Percentiles rank a stretch among this genome's conserved stretches.
Conservation (phyloP, 2,797 vertebrate species). For the Glyptemys insculpta region DNA sequence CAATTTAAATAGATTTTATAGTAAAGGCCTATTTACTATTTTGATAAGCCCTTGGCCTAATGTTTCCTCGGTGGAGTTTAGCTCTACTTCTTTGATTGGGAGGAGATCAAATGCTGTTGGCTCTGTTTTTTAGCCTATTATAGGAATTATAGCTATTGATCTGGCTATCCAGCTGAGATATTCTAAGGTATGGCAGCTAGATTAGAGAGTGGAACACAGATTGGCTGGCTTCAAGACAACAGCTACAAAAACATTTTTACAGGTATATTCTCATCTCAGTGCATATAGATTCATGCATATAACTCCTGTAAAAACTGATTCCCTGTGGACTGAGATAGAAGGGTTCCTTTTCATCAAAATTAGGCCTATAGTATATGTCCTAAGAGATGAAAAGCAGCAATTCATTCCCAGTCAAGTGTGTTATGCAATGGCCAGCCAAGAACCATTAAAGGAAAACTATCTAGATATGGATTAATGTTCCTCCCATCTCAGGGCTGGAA, state of each 20-base stretch:
- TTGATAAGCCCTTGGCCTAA: not conserved
- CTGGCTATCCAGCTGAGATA: not conserved
- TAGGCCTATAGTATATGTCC: not conserved
- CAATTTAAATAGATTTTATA: not conserved
- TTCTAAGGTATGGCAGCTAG: not conserved
- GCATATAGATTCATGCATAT: not conserved
- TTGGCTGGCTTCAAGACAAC: not conserved
- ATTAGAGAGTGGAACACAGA: not conserved
- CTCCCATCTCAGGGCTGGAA: not conserved
- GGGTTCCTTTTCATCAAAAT: not conserved
- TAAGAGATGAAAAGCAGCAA: not conserved
- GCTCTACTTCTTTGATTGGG: not conserved
- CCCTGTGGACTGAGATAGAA: not conserved
- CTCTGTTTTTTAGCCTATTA: not conserved
- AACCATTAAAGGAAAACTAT: not conserved
- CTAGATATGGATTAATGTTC: not conserved
- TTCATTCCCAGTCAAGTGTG: not conserved
- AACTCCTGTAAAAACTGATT: not conserved
- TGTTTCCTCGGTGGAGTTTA: not conserved
- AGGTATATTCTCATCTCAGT: not conserved
- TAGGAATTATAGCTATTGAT: not conserved
- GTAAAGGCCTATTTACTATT: rapidly evolving
- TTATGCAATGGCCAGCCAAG: not conserved
- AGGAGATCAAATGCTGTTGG: not conserved
- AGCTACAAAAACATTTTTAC: not conserved